These are phyloP conservation scores for Coracopsis vasa DNA, from an alignment of 2,113 vertebrate genomes.

Conservation along the genomic window DNA sequence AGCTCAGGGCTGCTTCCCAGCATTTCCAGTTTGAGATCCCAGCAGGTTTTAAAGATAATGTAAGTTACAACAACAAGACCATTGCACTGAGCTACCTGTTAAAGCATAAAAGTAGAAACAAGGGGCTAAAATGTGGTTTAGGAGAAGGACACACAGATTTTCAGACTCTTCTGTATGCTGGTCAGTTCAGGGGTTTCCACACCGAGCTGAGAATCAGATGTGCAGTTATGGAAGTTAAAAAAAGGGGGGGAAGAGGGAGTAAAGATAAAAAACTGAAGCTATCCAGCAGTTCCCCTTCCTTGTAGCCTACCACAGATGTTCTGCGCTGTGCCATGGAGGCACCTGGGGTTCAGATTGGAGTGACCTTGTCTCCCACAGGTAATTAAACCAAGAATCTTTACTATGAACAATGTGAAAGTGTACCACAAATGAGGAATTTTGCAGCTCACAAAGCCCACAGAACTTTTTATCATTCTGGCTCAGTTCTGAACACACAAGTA, in stretches of 20 bases:
- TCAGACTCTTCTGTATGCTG: not conserved
- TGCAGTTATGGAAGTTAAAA: not conserved
- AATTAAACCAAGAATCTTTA: not conserved
- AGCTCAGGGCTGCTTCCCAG: not conserved
- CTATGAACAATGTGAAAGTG: fast-evolving
- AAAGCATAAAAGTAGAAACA: not conserved
- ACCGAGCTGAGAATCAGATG: not conserved
- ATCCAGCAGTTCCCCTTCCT: not conserved
- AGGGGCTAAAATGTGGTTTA: not conserved
- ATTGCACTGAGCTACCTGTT: not conserved
- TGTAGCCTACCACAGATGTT: not conserved
- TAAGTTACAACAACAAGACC: not conserved
- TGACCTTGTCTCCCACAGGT: not conserved
- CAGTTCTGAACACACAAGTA: not conserved
- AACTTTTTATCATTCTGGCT: not conserved
- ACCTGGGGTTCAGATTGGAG: not conserved
- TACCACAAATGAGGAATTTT: not conserved
- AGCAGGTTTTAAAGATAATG: not conserved
- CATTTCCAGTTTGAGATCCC: not conserved
- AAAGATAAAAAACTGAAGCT: not conserved
- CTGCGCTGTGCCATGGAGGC: fast-evolving
- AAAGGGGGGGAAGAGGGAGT: not conserved
- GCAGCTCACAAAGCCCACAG: not conserved
- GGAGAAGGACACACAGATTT: not conserved
- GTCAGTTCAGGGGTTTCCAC: not conserved